phyloP scores from a whole-genome alignment of 2,888 invertebrate genomes.

The Notodonta dromedarius region DNA sequence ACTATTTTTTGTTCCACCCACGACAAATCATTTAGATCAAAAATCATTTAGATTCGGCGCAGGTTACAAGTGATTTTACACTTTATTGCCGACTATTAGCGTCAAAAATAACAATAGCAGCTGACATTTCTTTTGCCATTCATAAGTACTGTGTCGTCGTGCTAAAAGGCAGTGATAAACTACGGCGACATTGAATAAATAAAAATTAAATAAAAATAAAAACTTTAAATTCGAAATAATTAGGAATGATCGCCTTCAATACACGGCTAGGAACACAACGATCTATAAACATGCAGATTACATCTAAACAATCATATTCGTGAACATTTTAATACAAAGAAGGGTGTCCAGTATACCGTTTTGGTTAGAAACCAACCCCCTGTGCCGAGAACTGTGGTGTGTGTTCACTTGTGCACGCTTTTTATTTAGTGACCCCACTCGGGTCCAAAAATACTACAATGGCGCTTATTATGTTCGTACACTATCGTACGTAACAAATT shows the following conservation, averaged over 20 bases:
- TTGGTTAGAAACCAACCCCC: conserved; percentile 64
- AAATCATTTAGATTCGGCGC: too few species aligned
- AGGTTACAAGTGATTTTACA: background rate
- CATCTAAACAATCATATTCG: conserved; percentile 39
- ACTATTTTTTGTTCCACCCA: too few species aligned
- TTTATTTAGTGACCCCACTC: background rate
- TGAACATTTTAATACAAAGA: conserved; percentile 34
- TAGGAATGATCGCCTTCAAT: conserved; percentile 71
- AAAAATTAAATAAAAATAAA: conserved; percentile 45
- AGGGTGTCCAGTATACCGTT: conserved; percentile 61
- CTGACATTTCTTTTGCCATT: background rate
- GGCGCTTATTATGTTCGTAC: too few species aligned
- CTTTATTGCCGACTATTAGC: background rate
- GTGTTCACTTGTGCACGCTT: conserved; percentile 9
- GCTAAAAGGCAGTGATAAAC: conserved; percentile 49
- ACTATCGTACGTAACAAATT: too few species aligned
- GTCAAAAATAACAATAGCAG: background rate
- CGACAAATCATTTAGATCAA: too few species aligned
- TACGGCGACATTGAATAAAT: conserved; percentile 42
- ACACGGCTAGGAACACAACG: conserved; percentile 58
- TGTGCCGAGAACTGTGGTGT: conserved; percentile 40
- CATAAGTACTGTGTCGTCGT: conserved; percentile 38
- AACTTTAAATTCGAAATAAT: conserved; percentile 70
- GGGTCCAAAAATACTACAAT: too few species aligned
- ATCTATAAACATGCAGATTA: conserved; percentile 59